Evolutionary conservation across 2,113 vertebrate species (phyloP), one percentile per base, ranked within the genome.

Genomic region (Morone chrysops): DNA sequence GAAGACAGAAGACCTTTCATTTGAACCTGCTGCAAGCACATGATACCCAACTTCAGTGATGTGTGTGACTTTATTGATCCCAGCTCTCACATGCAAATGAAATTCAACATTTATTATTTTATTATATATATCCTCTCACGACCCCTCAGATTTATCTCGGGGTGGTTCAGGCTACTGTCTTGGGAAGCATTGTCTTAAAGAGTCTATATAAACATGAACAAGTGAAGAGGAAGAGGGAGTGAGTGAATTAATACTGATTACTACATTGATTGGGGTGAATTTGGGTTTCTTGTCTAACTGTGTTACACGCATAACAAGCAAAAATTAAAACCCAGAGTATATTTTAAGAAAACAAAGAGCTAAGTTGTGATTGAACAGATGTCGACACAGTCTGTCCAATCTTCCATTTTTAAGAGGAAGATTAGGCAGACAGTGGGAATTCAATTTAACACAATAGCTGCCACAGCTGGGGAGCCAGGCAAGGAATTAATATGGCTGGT

Each of bases 381-480:
- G 67, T 63, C n/a, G 11, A 72, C 75, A 41, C 40, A 17, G 43
- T 48, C 54, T 18, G 25, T 63, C 50, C 20, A 62, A 69, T 47
- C 50, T 54, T 57, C 20, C 31, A 40, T 72, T 72, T 68, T 61
- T 65, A 51, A 83, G 54, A 17, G 25, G 67, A 75, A 2, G 59
- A 51, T 77, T 70, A 41, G 9, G 47, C 76, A 47, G 66, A 75
- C 57, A 20, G 70, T 14, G 70, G 61, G 68, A 86, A 78, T 70
- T 86, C 53, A 73, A 86, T 82, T 72, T n/a, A 78, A 78, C 77
- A 78, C 84, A 82, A 77, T 63, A 70, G 74, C 83, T 62, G 88
- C 87, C 71, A 80, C 71, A 18, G 68, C 65, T 62, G 71, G 48
- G 67, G 59, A 70, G 63, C 47, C 18, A 7, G 62, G 47, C 45